Conservation (phyloP, 2,113 vertebrate species). For the Myanophis thanlyinensis region DNA sequence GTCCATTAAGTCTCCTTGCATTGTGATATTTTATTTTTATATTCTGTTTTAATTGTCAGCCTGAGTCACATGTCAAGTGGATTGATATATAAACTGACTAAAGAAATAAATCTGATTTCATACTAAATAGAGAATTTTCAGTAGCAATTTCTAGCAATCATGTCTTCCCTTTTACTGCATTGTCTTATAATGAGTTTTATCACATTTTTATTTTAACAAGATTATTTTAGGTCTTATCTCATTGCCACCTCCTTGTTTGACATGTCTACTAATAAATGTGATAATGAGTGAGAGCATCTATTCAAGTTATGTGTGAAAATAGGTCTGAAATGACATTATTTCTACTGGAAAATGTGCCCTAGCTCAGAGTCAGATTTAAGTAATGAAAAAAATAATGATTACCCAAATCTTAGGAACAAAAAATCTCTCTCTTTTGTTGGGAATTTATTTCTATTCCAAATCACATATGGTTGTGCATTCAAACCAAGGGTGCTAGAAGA, state of each 20-base stretch:
- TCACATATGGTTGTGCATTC: background rate
- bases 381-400: constrained; percentile 29
- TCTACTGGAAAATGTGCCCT: constrained; percentile 68
- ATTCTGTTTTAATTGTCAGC: background rate
- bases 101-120: background rate
- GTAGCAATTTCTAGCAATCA: background rate
- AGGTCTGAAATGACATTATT: constrained; percentile 67
- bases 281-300: constrained; percentile 75
- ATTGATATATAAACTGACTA: background rate
- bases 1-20: background rate
- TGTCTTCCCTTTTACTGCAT: constrained; percentile 3
- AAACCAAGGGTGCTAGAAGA: background rate
- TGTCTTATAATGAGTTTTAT: constrained; percentile 31
- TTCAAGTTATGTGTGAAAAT: constrained; percentile 71
- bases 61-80: background rate
- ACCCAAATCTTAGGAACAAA: constrained; percentile 51
- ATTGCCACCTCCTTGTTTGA: constrained; percentile 69
- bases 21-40: background rate
- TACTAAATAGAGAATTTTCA: constrained; percentile 5
- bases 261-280: constrained; percentile 71
- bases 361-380: constrained; percentile 60
- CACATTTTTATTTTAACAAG: constrained; percentile 41
- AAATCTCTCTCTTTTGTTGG: constrained; percentile 55
- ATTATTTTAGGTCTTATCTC: constrained; percentile 65
- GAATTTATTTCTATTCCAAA: background rate